These are phyloP conservation scores for Drosophila lacertosa DNA, from an alignment of 1,140 invertebrate genomes.

Conservation along the genomic window DNA sequence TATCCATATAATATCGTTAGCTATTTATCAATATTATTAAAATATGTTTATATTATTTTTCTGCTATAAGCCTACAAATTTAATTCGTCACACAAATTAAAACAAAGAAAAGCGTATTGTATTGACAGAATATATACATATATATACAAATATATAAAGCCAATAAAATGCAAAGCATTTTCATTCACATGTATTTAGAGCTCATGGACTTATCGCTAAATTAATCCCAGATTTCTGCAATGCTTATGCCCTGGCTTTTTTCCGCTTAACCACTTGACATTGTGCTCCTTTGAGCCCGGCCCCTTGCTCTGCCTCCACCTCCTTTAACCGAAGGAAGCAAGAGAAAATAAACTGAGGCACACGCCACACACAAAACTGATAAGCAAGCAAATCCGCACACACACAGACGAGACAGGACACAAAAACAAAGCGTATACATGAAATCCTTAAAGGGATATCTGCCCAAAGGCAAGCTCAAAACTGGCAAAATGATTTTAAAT, in stretches of 20 bases:
- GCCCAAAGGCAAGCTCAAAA: constrained; percentile 49
- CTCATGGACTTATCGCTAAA: constrained; percentile 21
- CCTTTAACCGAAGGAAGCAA: neutral
- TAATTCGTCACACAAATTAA: too few relatives aligned
- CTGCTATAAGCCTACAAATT: too few relatives aligned
- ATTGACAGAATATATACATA: too few relatives aligned
- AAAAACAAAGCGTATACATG: constrained; percentile 26
- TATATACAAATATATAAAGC: neutral
- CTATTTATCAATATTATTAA: too few relatives aligned
- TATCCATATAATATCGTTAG: too few relatives aligned
- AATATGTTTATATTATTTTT: too few relatives aligned
- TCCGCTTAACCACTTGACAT: constrained; percentile 24
- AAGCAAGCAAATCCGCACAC: constrained; percentile 67
- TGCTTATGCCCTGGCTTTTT: constrained; percentile 6
- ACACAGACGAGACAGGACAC: constrained; percentile 45
- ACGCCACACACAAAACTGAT: constrained; percentile 38
- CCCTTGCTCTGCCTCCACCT: neutral
- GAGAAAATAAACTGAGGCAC: constrained; percentile 27
- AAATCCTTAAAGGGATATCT: constrained; percentile 10
- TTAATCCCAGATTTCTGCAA: constrained; percentile 21
- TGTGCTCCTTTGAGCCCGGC: neutral
- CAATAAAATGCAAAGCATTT: constrained; percentile 3
- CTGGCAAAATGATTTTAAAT: constrained; percentile 76
- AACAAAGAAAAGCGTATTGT: too few relatives aligned
- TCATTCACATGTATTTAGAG: constrained; percentile 10